These are phyloP conservation scores for Drosophila tani DNA, from an alignment of 1,140 invertebrate species.

Conservation along the genomic window DNA sequence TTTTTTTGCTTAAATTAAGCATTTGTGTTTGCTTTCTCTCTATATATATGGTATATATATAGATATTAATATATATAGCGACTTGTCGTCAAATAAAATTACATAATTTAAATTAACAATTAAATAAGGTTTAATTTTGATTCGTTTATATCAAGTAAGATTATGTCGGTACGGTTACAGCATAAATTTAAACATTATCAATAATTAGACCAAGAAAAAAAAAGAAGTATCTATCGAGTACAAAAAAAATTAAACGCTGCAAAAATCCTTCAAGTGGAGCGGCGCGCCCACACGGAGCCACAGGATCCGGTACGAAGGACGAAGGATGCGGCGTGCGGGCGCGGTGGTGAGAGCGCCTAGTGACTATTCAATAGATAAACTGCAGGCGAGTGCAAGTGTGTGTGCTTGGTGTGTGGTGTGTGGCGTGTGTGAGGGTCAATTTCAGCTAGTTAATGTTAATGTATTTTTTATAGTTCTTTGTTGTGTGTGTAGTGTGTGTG, in stretches of 20 bases:
- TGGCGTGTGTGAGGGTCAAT: conserved; percentile 51
- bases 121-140: conserved; percentile 81
- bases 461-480: conserved; percentile 38
- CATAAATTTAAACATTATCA: conserved; percentile 59
- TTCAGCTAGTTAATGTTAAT: conserved; percentile 62
- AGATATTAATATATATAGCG: conserved; percentile 5
- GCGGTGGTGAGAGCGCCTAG: conserved; percentile 47
- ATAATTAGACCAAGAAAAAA: conserved; percentile 72
- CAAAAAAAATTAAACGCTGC: conserved; percentile 57
- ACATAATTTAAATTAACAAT: conserved; percentile 79
- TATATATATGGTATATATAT: conserved; percentile 30
- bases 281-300: conserved; percentile 11
- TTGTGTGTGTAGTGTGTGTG: conserved; percentile 12
- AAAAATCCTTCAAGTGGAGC: conserved; percentile 19
- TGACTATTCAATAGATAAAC: conserved; percentile 15
- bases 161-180: conserved; percentile 67
- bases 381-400: conserved; percentile 5
- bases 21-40: conserved; percentile 55
- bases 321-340: conserved; percentile 40
- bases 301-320: conserved; percentile 4
- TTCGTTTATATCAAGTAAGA: conserved; percentile 69
- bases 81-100: conserved; percentile 69
- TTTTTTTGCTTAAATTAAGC: conserved; percentile 68
- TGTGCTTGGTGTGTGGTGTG: neutral
- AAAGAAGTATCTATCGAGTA: conserved; percentile 43